Base-by-base conservation (phyloP, 2,113 vertebrate genomes). In the Taurulus bubalis region DNA sequence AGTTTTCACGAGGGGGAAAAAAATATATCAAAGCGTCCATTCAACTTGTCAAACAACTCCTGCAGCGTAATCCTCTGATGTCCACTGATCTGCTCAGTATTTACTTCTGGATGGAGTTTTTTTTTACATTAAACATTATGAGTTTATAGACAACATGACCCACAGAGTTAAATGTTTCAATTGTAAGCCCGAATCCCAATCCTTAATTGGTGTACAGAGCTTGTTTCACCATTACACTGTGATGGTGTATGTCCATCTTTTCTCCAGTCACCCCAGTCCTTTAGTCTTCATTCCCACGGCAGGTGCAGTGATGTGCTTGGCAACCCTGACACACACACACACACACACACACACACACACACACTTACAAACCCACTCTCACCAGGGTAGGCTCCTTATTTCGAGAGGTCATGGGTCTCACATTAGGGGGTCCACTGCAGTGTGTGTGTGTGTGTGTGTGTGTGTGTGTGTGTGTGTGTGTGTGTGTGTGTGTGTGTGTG, bases 351-450 rank as follows among this genome's bases (percentile, higher is more conserved):
- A 65, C 73, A 70, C 73, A 79, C 60, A 30, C 65, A 82, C 77
- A 40, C 72, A 56, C 45, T 8, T 11, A 55, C 53, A 55, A 24
- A 55, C 45, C 6, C 68, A 67, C 14, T 67, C 49, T 40, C 71
- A 86, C 26, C 66, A 28, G 14, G 45, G 56, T 49, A 74, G 42
- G 58, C 60, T 75, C 36, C 66, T 49, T 34, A 79, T 32, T 38
- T 36, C 73, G 16, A 74, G 68, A 81, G 89, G 86, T 92, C 89
- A 88, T 9, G 24, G 71, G 86, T 87, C 80, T 83, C 87, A 87
- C 90, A 77, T 75, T 68, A 83, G 86, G 79, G 24, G 22, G 65
- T 67, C 82, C 40, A 77, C 24, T 79, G 38, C 75, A 59, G 78
- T 76, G 7, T 65, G 32, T 56, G 71, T 62, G 45, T 74, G 53